Conservation (phyloP, 2,888 invertebrate genomes). For the Eupithecia abbreviata region DNA sequence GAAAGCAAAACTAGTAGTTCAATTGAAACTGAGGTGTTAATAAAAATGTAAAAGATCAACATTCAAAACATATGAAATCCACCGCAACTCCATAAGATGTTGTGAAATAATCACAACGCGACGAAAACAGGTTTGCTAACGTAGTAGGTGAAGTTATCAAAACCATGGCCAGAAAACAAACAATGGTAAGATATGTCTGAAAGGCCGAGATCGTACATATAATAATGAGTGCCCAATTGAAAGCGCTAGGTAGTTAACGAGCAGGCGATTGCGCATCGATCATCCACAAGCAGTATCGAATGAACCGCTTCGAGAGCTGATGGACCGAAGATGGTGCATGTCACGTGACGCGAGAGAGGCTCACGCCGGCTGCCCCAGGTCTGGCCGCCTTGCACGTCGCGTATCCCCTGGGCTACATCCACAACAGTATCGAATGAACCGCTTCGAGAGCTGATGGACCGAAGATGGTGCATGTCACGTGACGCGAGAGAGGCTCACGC, state of each 20-base stretch:
- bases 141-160: not conserved
- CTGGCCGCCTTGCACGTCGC: too few species aligned
- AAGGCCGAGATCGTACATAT: slow-evolving; percentile 43
- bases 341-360: too few species aligned
- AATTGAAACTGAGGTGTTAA: not conserved
- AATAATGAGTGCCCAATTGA: slow-evolving; percentile 47
- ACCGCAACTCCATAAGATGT: not conserved
- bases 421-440: too few species aligned
- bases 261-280: not conserved
- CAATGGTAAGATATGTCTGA: slow-evolving; percentile 27
- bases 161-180: not conserved
- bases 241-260: slow-evolving; percentile 35
- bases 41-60: not conserved
- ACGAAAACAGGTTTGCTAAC: not conserved
- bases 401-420: too few species aligned
- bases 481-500: too few species aligned
- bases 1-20: not conserved
- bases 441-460: too few species aligned
- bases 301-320: not conserved
- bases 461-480: too few species aligned
- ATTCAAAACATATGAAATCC: not conserved
- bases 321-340: not conserved
- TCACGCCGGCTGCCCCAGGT: too few species aligned
- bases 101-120: not conserved
- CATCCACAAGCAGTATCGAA: not conserved